These are phyloP conservation scores for Aporophyla nigra DNA, from an alignment of 2,888 invertebrate genomes.

Conservation along the genomic window DNA sequence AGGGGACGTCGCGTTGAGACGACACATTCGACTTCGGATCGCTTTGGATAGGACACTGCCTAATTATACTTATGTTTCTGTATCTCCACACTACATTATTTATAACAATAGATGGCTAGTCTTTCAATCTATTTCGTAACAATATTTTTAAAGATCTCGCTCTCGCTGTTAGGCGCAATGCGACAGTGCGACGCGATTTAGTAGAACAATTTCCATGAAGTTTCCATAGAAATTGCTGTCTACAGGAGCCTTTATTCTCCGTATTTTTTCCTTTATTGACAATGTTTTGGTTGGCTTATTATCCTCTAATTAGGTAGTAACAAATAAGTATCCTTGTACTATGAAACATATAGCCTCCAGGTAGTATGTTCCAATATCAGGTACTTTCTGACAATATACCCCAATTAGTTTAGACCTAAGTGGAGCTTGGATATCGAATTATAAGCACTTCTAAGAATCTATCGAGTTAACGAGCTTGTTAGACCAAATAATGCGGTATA, in stretches of 20 bases:
- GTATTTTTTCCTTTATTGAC: background rate
- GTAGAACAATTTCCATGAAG: too few relatives aligned
- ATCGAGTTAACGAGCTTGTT: background rate
- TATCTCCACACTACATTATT: background rate
- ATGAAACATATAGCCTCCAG: background rate
- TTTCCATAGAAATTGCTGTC: too few relatives aligned
- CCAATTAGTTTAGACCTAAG: constrained; percentile 22
- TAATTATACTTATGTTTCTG: background rate
- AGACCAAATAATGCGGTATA: background rate
- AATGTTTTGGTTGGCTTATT: background rate
- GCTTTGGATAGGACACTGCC: background rate
- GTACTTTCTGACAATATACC: background rate
- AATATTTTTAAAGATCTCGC: background rate
- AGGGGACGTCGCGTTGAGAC: too few relatives aligned
- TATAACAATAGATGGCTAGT: background rate
- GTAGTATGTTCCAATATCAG: background rate
- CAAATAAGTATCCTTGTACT: background rate
- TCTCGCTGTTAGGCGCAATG: too few relatives aligned
- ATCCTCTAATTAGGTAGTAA: background rate
- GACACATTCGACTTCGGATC: too few relatives aligned
- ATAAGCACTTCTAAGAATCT: background rate
- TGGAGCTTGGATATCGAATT: constrained; percentile 1
- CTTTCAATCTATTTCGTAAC: background rate
- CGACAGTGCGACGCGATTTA: too few relatives aligned
- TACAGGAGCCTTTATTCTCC: background rate